Evolutionary conservation across 2,113 vertebrate genomes (phyloP), one percentile per base, ranked within the genome.

Genomic region (Phodopus roborovskii): DNA sequence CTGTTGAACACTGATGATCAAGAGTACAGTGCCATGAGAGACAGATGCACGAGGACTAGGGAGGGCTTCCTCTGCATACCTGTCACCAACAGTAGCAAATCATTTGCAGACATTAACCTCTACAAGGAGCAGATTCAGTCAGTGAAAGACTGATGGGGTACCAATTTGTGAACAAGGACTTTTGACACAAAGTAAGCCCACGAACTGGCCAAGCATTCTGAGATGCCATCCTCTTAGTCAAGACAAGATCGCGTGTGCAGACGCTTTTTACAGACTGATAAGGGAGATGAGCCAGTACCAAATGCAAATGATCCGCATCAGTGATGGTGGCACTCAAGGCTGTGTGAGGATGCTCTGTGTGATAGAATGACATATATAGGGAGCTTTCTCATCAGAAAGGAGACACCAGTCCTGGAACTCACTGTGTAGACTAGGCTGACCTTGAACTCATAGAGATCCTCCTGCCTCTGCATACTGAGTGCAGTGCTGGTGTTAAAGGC

Each of bases 121-220:
- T 53, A 11, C 30, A 53, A 56, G 48, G 78, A 81, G 19, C 50
- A 56, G n/a, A 56, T 82, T 42, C 12, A 26, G 56, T 11, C 12
- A 28, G 22, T 42, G 79, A 62, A 28, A 83, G 56, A 62, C 56
- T 42, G 81, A 42, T 16, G 56, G 5, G n/a, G n/a, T 62, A n/a
- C 99, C 99, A 99, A 99, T 83, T 98, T 99, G 97, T 99, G 98
- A 97, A 98, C 99, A 3, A 98, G 99, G 84, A 99, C 99, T 26
- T 99, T 99, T 71, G 99, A 99, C 97, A 99, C 99, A 78, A 99
- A 99, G 96, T 99, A 99, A 97, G 99, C 99, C 88, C 99, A 99
- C 39, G 99, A 99, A 96, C 77, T 99, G 94, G 99, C 99, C 92
- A 99, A 99, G 95, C 99, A 99, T 96, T 99, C 99, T 0, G 99